These are phyloP conservation scores for Drosophila paramelanica DNA, from an alignment of 2,888 invertebrate species.

Conservation along the genomic window DNA sequence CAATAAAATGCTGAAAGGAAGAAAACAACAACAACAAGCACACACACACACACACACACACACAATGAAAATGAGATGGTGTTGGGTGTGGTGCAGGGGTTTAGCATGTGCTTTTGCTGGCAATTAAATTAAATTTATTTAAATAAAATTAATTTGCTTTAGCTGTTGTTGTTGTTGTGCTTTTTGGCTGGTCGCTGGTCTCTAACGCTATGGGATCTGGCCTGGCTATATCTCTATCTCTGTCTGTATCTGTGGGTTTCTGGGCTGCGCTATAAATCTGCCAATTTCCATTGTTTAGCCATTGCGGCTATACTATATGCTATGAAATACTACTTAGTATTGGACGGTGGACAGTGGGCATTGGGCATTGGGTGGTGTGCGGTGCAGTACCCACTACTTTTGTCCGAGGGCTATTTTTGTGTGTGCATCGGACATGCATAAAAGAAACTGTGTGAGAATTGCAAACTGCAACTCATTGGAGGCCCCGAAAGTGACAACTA, in stretches of 20 bases:
- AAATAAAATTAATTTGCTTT: conserved; percentile 73
- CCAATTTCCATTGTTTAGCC: conserved; percentile 77
- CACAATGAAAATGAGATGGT: conserved; percentile 20
- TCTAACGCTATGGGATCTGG: conserved; percentile 41
- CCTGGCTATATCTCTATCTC: conserved; percentile 56
- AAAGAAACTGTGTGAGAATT: conserved; percentile 65
- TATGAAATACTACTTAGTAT: conserved; percentile 42
- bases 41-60: conserved; percentile 22
- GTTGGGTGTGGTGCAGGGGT: conserved; percentile 32
- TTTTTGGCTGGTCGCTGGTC: conserved; percentile 49
- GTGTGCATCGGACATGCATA: conserved; percentile 63
- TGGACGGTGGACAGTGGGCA: conserved; percentile 1
- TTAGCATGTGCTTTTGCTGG: conserved; percentile 65
- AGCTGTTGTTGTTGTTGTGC: conserved; percentile 34
- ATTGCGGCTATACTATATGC: conserved; percentile 49
- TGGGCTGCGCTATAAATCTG: conserved; percentile 73
- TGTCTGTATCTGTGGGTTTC: conserved; percentile 66
- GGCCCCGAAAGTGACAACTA: conserved; percentile 74
- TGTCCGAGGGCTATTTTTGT: conserved; percentile 85
- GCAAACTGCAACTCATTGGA: conserved; percentile 76
- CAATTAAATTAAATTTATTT: conserved; percentile 82
- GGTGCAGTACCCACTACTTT: conserved; percentile 66
- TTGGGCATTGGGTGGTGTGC: background rate
- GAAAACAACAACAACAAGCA: conserved; percentile 34
- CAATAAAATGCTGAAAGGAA: conserved; percentile 56